Evolutionary conservation across 2,113 vertebrate species (phyloP), one percentile per base, ranked within the genome.

Genomic region (Nyctibius bracteatus): DNA sequence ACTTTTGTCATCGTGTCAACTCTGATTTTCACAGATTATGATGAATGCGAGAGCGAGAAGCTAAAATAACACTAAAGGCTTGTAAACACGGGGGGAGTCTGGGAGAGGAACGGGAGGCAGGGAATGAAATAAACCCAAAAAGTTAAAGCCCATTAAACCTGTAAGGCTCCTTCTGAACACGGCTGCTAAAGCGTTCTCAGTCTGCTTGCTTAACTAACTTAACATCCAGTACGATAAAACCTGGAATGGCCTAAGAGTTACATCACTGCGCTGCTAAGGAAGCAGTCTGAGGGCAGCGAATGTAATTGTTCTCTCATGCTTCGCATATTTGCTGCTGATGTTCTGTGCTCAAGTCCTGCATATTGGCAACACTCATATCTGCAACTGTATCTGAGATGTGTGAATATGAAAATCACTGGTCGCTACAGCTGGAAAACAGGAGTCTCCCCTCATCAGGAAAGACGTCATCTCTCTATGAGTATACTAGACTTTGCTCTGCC

Each of bases 1-100:
- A 81, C 68, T 92, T 97, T 81, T 68, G 94, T 93, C 86, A 85
- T 94, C 37, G n/a, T 86, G 83, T 95, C 80, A 93, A 37, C 81
- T 91, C 86, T n/a, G 90, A 88, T 92, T 96, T 92, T 96, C 90
- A 58, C 75, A 66, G 83, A 92, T 81, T 81, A 71, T 72, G 70
- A 94, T 79, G 81, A 90, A 96, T 75, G 31, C 80, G 81, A 62
- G 81, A 92, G 41, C 0, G 0, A 93, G 81, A 94, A 92, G 35
- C 80, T 86, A 84, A 92, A 96, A 90, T 86, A 94, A 77, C 28
- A 68, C 67, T 87, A 51, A 87, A 85, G 70, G 9, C 84, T 91
- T 80, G 70, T 96, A 91, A 91, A 73, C 31, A 23, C 3, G 3
- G 17, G 25, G 8, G 19, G 46, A 82, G 80, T 75, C 62, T 74